Conservation (phyloP, 2,797 vertebrate genomes). For the Anabas testudineus region DNA sequence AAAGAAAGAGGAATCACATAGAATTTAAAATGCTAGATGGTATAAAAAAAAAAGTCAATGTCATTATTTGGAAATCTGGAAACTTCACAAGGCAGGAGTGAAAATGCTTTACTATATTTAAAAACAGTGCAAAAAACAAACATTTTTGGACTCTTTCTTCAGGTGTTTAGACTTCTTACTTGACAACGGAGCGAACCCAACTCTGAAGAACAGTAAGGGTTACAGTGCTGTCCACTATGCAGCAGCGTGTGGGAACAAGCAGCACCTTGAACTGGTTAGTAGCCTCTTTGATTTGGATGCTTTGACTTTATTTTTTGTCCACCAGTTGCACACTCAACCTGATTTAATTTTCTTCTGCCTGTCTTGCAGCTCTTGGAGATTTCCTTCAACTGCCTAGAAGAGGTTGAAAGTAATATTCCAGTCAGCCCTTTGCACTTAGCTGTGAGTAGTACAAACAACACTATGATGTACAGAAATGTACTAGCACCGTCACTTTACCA, state of each 20-base stretch:
- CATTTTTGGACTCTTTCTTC: constrained; percentile 23
- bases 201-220: constrained; percentile 92
- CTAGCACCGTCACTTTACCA: too few relatives aligned
- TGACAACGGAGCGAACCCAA: constrained; percentile 94
- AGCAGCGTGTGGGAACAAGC: constrained; percentile 94
- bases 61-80: too few relatives aligned
- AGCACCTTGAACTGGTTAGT: constrained; percentile 94
- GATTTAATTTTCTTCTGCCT: constrained; percentile 45
- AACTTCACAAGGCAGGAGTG: too few relatives aligned
- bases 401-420: constrained; percentile 94
- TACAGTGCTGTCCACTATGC: constrained; percentile 98
- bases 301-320: background rate
- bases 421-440: constrained; percentile 98
- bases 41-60: too few relatives aligned
- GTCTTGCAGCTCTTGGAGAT: constrained; percentile 91
- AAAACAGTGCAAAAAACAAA: background rate
- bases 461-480: too few relatives aligned
- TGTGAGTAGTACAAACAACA: constrained; percentile 85
- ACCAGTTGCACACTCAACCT: background rate
- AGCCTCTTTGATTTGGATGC: background rate
- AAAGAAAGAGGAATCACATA: too few relatives aligned
- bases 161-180: constrained; percentile 96
- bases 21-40: too few relatives aligned
- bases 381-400: constrained; percentile 97
- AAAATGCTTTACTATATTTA: too few relatives aligned